Base-by-base conservation (phyloP, 2,797 vertebrate species). In the Masticophis lateralis region DNA sequence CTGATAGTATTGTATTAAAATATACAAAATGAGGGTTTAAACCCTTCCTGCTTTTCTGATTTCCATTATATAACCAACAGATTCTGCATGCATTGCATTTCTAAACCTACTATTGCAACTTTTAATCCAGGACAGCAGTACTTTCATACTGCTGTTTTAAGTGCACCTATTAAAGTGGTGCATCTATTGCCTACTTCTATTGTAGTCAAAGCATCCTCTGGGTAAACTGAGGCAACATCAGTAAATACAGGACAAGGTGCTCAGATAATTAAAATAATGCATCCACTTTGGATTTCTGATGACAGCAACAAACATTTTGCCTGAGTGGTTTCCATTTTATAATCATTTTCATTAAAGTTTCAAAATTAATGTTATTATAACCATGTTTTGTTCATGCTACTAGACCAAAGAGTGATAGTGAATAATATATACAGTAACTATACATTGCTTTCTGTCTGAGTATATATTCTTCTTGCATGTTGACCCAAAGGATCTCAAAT, bases 401-500 rank as follows among this genome's bases (percentile, higher is more conserved):
- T 88, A 92, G 90, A 94, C 28, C 90, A 94, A 94, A 94, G 53
- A 97, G 89, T 86, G 74, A 94, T 93, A 27, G 20, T 93, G 96
- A 97, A 95, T 47, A 93, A 94, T 89, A 94, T 88, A 95, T 95
- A 96, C 93, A 95, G 93, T 56, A 27, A 87, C 59, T 91, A 96
- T 94, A 91, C 91, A 90, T 53, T 86, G 69, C 37, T 47, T 13
- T 61, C 32, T 96, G 93, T 96, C 95, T 88, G 74, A 27, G 28
- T 91, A 27, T 94, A 94, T 95, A 96, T 91, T 96, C 95, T 66
- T 92, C 95, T 95, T 93, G 74, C 87, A 53, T 37, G 94, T 92
- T 87, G 93, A 95, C 94, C 94, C 96, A 97, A 95, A 96, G 95
- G 87, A 91, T 27, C 79, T 91, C 90, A 92, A 27, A 94, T 95